phyloP scores from a whole-genome alignment of 1,140 invertebrate genomes.

The Drosophila oshimai region DNA sequence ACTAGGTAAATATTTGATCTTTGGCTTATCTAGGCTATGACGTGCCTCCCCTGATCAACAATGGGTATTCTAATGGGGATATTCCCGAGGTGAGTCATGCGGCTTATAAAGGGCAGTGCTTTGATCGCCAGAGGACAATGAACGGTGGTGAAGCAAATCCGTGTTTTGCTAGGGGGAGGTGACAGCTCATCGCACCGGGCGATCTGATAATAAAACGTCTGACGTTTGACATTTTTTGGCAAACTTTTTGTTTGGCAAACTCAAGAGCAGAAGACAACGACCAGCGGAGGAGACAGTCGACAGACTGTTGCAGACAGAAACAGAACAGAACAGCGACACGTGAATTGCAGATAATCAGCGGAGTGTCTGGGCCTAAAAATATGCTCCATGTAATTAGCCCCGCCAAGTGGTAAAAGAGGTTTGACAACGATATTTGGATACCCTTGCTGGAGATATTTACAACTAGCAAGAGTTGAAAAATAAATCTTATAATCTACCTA shows the following conservation, averaged over 20 bases:
- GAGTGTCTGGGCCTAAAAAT: conserved; percentile 76
- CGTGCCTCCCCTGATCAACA: not conserved
- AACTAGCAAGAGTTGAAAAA: no score
- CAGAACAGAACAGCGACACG: conserved; percentile 45
- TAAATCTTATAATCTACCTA: no score
- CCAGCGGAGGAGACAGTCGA: no score
- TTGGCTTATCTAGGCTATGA: conserved; percentile 14
- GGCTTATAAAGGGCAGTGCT: conserved; percentile 2
- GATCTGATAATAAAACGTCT: conserved; percentile 60
- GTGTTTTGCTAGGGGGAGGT: conserved; percentile 16
- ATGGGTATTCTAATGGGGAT: not conserved
- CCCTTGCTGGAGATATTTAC: not conserved
- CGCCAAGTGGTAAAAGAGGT: conserved; percentile 41
- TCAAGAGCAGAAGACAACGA: conserved; percentile 12
- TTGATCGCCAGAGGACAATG: conserved; percentile 35
- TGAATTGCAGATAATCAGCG: conserved; percentile 75
- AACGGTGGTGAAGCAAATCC: conserved; percentile 23
- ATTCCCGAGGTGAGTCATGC: conserved; percentile 27
- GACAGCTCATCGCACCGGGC: conserved; percentile 24
- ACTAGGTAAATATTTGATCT: conserved; percentile 29
- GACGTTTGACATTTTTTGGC: conserved; percentile 61
- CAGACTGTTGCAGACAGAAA: no score
- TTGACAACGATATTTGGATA: not conserved
- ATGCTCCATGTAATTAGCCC: conserved; percentile 78
- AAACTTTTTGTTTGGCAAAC: conserved; percentile 54